Evolutionary conservation across 2,797 vertebrate species (phyloP).

Genomic region (Champsocephalus esox): DNA sequence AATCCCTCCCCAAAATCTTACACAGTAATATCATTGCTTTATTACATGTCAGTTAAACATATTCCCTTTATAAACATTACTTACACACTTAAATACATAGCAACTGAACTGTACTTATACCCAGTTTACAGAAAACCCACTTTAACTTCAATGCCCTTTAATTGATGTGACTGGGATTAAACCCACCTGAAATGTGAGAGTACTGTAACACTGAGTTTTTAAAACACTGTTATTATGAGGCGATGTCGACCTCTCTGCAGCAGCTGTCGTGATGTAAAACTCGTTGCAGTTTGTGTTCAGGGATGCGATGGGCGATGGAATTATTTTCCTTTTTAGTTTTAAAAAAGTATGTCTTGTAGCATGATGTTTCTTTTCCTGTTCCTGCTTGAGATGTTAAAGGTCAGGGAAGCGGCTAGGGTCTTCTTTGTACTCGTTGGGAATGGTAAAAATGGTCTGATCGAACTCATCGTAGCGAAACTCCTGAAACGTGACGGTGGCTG

Average conservation of each 20-base stretch:
- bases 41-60: slow-evolving; percentile 71
- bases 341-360: slow-evolving; percentile 31
- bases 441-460: slow-evolving; percentile 91
- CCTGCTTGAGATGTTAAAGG: slow-evolving; percentile 82
- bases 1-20: slow-evolving; percentile 45
- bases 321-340: slow-evolving; percentile 22
- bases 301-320: background rate
- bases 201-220: background rate
- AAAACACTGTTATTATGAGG: slow-evolving; percentile 2
- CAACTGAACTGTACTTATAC: slow-evolving; percentile 37
- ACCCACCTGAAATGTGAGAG: slow-evolving; percentile 15
- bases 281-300: background rate
- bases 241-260: background rate
- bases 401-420: slow-evolving; percentile 98
- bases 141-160: slow-evolving; percentile 59
- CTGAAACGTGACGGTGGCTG: slow-evolving; percentile 99
- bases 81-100: slow-evolving; percentile 66
- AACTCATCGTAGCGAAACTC: slow-evolving; percentile 98
- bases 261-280: background rate
- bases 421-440: slow-evolving; percentile 98
- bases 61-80: slow-evolving; percentile 79
- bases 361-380: slow-evolving; percentile 12
- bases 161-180: slow-evolving; percentile 18
- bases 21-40: slow-evolving; percentile 71
- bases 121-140: slow-evolving; percentile 22